Evolutionary conservation across 2,113 vertebrate species (phyloP).

Genomic region (Zingel zingel): DNA sequence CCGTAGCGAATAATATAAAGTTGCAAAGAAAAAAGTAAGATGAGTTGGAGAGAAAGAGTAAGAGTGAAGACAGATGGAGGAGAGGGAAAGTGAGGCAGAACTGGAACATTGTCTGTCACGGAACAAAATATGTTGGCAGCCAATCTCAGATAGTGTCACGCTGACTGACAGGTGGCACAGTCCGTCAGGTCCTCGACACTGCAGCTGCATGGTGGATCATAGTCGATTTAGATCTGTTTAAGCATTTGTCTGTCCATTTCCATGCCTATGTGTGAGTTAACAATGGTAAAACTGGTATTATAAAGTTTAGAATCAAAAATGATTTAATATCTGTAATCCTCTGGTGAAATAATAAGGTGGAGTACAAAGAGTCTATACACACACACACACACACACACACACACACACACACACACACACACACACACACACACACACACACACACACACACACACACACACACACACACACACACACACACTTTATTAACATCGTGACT

Average conservation of each 20-base stretch:
- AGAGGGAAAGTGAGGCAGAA: slow-evolving; percentile 7
- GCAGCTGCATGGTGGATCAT: slow-evolving; percentile 16
- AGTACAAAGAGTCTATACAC: slow-evolving; percentile 2
- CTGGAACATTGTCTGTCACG: slow-evolving; percentile 15
- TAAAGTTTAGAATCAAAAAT: background rate
- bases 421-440: too few species aligned
- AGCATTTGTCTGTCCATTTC: background rate
- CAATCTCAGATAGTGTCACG: slow-evolving; percentile 13
- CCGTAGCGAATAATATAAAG: background rate
- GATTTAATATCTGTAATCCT: background rate
- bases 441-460: too few species aligned
- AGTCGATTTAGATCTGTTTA: slow-evolving; percentile 7
- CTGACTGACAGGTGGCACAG: slow-evolving; percentile 42
- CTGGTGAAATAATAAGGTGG: slow-evolving; percentile 30
- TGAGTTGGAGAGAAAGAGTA: background rate
- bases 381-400: background rate
- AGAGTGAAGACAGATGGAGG: background rate
- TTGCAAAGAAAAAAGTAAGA: background rate
- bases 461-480: slow-evolving; percentile 1
- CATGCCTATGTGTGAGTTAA: background rate
- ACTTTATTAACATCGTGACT: slow-evolving; percentile 5
- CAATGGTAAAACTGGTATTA: background rate
- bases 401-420: too few species aligned
- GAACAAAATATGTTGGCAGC: slow-evolving; percentile 45
- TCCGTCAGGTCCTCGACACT: slow-evolving; percentile 17